Evolutionary conservation across 2,797 vertebrate species (phyloP), one percentile per base, ranked within the genome.

Genomic region (Cirrhinus mrigala): DNA sequence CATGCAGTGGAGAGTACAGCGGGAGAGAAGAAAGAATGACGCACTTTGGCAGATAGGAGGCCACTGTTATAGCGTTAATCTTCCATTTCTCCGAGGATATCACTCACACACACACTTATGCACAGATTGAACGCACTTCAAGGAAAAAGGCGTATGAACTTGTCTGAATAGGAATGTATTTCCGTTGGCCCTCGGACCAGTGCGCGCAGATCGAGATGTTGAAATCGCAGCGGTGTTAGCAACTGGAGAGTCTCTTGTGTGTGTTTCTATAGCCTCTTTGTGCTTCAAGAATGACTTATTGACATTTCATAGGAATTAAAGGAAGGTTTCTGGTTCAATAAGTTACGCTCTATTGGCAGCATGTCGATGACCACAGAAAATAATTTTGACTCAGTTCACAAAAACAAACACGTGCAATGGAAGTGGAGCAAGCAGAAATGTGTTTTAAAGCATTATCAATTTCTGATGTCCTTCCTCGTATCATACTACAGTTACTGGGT

Each of bases 31-130:
- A 69, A 46, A 69, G 81, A 46, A 79, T 89, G 88, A 89, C 86
- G 87, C 87, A 88, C 88, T 88, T 88, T 73, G 79, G 87, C 82
- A 82, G 50, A 85, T 79, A 62, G 54, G 77, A 85, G 79, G 82
- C 79, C 83, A 81, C 84, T 87, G 84, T 89, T 87, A 82, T 68
- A 85, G 77, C 68, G 77, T 88, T 86, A 89, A 88, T 89, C 88
- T 86, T 82, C 73, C 29, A n/a, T 78, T 81, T 85, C 87, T 87
- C 85, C 33, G 33, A 69, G 74, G 60, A 82, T 69, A 66, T 40
- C 79, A 76, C 27, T 70, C 29, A 50, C 52, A 48, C 86, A 73
- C 66, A 84, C 52, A 76, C 85, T 12, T 14, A 60, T 24, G 14
- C 14, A 29, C 62, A 29, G 6, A 29, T 8, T 64, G 27, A 64